A percentile compares a stretch with the other conserved stretches of the same genome.
Conservation (phyloP, 2,888 invertebrate genomes). For the Synanthedon andrenaeformis region DNA sequence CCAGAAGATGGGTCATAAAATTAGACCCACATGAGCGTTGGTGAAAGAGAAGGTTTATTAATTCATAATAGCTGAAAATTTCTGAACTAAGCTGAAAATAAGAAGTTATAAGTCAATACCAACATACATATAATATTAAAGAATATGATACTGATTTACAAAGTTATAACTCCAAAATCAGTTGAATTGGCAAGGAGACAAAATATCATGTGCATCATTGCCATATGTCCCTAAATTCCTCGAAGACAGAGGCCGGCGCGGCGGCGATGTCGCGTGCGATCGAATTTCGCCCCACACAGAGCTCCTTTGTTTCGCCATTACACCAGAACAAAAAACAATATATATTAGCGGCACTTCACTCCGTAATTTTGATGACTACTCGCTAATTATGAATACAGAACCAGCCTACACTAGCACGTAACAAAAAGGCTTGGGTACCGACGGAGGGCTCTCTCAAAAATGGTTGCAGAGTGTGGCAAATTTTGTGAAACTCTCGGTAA, state of each 20-base stretch:
- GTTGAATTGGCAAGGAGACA: background rate
- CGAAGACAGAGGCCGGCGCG: constrained; percentile 13
- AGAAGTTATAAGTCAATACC: too few species aligned
- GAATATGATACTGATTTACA: too few species aligned
- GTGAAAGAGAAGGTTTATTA: too few species aligned
- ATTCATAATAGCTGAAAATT: too few species aligned
- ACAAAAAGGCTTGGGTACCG: constrained; percentile 4
- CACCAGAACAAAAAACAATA: constrained; percentile 39
- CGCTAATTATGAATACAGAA: constrained; percentile 43
- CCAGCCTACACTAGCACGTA: constrained; percentile 13
- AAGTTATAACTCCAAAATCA: too few species aligned
- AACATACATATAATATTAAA: too few species aligned
- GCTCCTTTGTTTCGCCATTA: constrained; percentile 31
- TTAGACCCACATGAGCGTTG: too few species aligned
- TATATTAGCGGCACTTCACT: constrained; percentile 56
- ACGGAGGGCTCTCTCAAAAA: constrained; percentile 12
- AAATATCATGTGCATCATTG: constrained; percentile 1
- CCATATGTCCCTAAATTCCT: too few species aligned
- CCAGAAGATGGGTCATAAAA: too few species aligned
- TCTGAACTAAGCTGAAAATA: too few species aligned
- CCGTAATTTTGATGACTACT: constrained; percentile 45
- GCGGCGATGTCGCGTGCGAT: constrained; percentile 59
- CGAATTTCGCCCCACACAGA: constrained; percentile 49
- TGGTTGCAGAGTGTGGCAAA: constrained; percentile 48
- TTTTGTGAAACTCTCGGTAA: constrained; percentile 56